Percentiles rank a stretch among this genome's conserved stretches.
phyloP scores from a whole-genome alignment of 2,888 invertebrate species.

The Platynereis dumerilii region DNA sequence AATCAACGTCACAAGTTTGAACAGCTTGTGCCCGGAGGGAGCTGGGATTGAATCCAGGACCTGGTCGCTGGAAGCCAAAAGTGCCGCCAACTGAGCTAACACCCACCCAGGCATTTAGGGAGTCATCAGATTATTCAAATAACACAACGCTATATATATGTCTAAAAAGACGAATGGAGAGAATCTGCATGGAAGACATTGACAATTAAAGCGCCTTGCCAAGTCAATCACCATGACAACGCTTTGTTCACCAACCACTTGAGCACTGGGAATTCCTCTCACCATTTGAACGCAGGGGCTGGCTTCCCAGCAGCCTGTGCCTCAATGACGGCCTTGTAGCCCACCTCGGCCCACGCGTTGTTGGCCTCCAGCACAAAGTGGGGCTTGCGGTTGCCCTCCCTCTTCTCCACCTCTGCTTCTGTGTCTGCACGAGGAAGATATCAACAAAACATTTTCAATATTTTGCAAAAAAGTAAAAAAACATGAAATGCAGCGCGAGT shows the following conservation, averaged over 20 bases:
- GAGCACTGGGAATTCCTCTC: too few species aligned
- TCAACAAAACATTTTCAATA: not conserved
- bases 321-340: conserved; percentile 54
- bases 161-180: too few species aligned
- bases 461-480: not conserved
- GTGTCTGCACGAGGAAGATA: conserved; percentile 33
- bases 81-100: too few species aligned
- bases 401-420: conserved; percentile 34
- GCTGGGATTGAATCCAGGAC: too few species aligned
- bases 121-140: too few species aligned
- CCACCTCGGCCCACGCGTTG: conserved; percentile 53
- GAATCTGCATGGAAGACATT: too few species aligned
- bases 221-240: too few species aligned
- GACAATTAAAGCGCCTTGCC: too few species aligned
- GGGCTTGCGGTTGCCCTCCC: conserved; percentile 43
- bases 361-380: conserved; percentile 49
- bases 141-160: too few species aligned
- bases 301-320: conserved; percentile 56
- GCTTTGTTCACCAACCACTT: too few species aligned
- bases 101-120: too few species aligned
- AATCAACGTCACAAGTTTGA: not conserved
- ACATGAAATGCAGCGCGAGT: not conserved
- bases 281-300: conserved; percentile 59
- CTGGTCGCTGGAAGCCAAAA: too few species aligned
- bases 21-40: not conserved